Conservation (phyloP, 2,888 invertebrate species). For the Candidula unifasciata region DNA sequence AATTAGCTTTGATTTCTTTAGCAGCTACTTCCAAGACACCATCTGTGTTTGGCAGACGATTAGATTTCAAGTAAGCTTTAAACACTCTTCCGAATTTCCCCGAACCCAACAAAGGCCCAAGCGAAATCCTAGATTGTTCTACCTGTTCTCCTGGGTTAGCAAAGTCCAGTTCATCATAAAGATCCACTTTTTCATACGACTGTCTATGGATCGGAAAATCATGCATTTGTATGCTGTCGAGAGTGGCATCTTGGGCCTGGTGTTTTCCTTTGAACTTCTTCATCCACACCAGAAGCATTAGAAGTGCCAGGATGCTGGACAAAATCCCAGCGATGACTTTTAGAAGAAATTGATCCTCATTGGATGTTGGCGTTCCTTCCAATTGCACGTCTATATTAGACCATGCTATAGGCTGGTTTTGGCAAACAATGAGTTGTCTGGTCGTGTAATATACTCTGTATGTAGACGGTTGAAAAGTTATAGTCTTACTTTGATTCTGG, state of each 20-base stretch:
- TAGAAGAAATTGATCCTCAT: neutral
- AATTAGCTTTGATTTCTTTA: neutral
- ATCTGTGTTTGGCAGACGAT: neutral
- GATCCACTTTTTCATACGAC: neutral
- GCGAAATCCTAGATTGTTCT: neutral
- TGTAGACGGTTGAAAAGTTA: neutral
- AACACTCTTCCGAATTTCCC: neutral
- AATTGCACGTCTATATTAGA: neutral
- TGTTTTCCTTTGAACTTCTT: neutral
- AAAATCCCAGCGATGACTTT: neutral
- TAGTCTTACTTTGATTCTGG: neutral
- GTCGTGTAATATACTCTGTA: slow-evolving; percentile 15
- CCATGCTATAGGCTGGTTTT: neutral
- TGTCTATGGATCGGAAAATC: neutral
- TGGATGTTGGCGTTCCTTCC: neutral
- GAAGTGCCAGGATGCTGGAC: neutral
- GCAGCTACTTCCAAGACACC: slow-evolving; percentile 1
- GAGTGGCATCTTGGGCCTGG: neutral
- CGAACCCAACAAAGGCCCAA: neutral
- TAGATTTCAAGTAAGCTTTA: neutral
- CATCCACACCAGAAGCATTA: slow-evolving; percentile 9
- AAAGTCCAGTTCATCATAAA: neutral
- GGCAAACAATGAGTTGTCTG: slow-evolving; percentile 12
- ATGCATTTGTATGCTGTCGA: neutral
- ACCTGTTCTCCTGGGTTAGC: neutral